These are phyloP conservation scores for Perizoma affinitatum DNA, from an alignment of 2,888 invertebrate species.

Conservation along the genomic window DNA sequence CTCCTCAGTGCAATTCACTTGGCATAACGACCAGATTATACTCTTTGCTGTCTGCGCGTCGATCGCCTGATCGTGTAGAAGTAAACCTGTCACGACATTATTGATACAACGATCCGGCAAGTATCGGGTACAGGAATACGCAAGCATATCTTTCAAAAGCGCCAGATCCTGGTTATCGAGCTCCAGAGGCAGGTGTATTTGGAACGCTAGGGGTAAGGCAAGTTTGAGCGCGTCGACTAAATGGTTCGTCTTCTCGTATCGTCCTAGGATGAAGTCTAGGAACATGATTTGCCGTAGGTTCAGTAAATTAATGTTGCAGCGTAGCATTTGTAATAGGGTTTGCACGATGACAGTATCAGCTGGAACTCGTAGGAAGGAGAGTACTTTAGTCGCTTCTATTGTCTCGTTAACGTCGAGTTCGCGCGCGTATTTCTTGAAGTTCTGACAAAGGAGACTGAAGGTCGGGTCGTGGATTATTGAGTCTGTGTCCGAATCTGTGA, in stretches of 20 bases:
- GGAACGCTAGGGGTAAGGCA: conserved; percentile 87
- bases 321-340: conserved; percentile 85
- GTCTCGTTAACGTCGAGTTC: conserved; percentile 79
- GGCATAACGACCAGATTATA: conserved; percentile 83
- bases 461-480: conserved; percentile 79
- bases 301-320: conserved; percentile 85
- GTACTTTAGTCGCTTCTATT: conserved; percentile 84
- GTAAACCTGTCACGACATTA: conserved; percentile 78
- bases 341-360: conserved; percentile 84
- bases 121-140: conserved; percentile 77
- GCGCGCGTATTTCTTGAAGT: conserved; percentile 81
- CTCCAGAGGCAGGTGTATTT: conserved; percentile 84
- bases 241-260: conserved; percentile 77
- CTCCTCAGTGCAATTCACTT: conserved; percentile 69
- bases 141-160: conserved; percentile 80
- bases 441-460: conserved; percentile 84
- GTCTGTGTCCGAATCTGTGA: conserved; percentile 55
- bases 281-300: conserved; percentile 85
- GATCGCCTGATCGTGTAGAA: conserved; percentile 70
- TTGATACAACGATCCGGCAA: conserved; percentile 80
- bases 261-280: conserved; percentile 83
- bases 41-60: conserved; percentile 76
- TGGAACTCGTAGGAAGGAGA: conserved; percentile 84
- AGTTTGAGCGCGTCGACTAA: conserved; percentile 86
- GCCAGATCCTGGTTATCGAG: conserved; percentile 81